Evolutionary conservation across 2,797 vertebrate species (phyloP), one percentile per base, ranked within the genome.

Genomic region (Oreortyx pictus): DNA sequence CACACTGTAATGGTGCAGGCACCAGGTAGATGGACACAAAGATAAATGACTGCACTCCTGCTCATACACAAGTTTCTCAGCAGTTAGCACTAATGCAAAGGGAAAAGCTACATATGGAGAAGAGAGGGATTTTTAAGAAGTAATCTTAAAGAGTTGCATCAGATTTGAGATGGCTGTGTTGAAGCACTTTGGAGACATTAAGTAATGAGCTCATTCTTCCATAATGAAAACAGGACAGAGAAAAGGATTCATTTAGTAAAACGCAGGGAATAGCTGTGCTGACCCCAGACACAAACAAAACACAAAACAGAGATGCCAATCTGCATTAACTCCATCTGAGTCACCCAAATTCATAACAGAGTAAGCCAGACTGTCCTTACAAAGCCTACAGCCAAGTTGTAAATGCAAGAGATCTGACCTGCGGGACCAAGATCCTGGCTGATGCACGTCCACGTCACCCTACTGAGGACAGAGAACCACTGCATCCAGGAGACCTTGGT

Each of bases 121-220:
- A 74, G 41, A 94, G 93, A 93, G 72, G 68, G 65, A 62, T 93
- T 90, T 92, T 75, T 56, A 64, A 56, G 96, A 90, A 76, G 12
- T 52, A 61, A 43, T 65, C 95, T 92, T 92, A 64, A 66, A 96
- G 72, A 31, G 27, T 75, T 88, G 33, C 15, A 10, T 93, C 87
- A 92, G 91, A 78, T 96, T 95, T 91, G 93, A 91, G 94, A 84
- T 76, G 78, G 76, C 86, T 91, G 72, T 72, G 39, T 59, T 82
- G 43, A 90, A 84, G 67, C 54, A 83, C 67, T 93, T 92, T 47
- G 23, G 44, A 86, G 50, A 94, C 61, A 41, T 74, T 87, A 86
- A 90, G 67, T 92, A 94, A 96, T 94, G 88, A 80, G 52, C 57
- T 96, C n/a, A 39, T 74, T 92, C 93, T 79, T 96, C 92, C 93